phyloP scores from a whole-genome alignment of 2,888 invertebrate species.

The Diarsia mendica region DNA sequence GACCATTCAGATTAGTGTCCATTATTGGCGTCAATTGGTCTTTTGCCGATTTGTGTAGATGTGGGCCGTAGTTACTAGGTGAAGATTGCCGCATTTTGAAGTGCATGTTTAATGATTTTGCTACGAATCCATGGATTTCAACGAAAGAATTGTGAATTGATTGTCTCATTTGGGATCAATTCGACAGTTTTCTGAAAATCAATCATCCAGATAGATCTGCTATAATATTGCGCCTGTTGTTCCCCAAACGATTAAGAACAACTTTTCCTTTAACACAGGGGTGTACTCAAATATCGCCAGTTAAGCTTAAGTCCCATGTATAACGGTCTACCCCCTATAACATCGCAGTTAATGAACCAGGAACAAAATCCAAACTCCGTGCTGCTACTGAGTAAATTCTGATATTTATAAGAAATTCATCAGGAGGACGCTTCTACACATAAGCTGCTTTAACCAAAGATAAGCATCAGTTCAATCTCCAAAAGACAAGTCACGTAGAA shows the following conservation, averaged over 20 bases:
- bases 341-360: not conserved
- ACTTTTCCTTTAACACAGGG: too few species aligned
- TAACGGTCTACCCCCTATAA: not conserved
- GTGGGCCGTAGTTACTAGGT: not conserved
- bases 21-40: not conserved
- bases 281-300: not conserved
- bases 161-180: too few species aligned
- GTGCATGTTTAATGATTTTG: not conserved
- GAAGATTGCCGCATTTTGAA: not conserved
- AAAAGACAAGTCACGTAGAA: slow-evolving; percentile 4
- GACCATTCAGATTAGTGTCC: not conserved
- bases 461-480: not conserved
- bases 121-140: not conserved
- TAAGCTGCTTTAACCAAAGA: not conserved
- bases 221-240: not conserved
- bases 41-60: not conserved
- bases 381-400: not conserved
- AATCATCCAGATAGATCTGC: not conserved
- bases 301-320: not conserved
- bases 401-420: not conserved
- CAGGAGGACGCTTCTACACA: not conserved
- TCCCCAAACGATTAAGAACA: not conserved
- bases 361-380: not conserved
- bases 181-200: not conserved
- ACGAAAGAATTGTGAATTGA: too few species aligned